phyloP scores from a whole-genome alignment of 2,113 vertebrate species.

The Ibidorhyncha struthersii region DNA sequence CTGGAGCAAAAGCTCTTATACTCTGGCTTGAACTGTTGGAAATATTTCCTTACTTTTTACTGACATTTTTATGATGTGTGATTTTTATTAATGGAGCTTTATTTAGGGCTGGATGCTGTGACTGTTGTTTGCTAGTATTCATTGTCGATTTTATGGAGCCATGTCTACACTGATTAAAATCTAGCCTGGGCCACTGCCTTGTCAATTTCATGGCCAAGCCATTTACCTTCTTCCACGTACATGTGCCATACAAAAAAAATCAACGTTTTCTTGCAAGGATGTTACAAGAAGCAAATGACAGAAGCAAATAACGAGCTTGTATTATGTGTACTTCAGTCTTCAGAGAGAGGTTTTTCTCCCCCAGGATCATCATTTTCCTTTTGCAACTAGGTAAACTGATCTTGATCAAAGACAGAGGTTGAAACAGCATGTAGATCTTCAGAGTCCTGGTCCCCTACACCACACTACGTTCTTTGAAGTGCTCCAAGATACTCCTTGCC shows the following conservation, averaged over 20 bases:
- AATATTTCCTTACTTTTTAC: neutral
- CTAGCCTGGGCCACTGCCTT: neutral
- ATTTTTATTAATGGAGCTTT: neutral
- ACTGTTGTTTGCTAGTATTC: neutral
- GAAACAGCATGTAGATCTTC: neutral
- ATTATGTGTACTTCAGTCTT: neutral
- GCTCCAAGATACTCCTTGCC: neutral
- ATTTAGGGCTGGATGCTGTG: neutral
- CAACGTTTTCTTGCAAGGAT: neutral
- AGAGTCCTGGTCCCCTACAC: neutral
- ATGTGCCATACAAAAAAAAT: neutral
- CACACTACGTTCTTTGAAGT: accelerated
- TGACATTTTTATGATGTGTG: neutral
- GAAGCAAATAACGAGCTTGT: neutral
- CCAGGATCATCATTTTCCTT: neutral
- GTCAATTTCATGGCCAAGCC: neutral
- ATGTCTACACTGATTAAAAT: neutral
- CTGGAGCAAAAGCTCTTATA: neutral
- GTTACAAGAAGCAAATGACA: neutral
- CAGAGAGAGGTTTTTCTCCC: neutral
- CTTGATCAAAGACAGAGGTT: neutral
- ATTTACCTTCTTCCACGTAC: neutral
- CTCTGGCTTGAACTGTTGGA: neutral
- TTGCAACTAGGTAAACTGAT: neutral
- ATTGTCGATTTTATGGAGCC: neutral